These are phyloP conservation scores for Dicyrtoma fusca DNA, from an alignment of 2,888 invertebrate species.

Conservation along the genomic window DNA sequence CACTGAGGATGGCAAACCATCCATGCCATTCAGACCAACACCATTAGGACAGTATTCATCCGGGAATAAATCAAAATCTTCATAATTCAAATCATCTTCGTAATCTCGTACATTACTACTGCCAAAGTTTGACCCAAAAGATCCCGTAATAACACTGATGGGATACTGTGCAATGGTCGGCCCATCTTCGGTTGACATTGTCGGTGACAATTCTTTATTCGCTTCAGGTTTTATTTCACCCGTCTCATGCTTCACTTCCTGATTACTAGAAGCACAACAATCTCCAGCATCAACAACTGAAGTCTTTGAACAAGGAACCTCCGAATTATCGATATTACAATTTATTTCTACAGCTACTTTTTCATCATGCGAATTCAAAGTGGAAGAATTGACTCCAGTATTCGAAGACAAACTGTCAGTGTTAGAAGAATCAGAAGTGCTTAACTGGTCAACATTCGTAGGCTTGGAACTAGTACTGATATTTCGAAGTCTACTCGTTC, in stretches of 20 bases:
- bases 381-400: no score
- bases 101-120: constrained; percentile 20
- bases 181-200: constrained; percentile 39
- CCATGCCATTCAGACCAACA: constrained; percentile 21
- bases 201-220: not conserved
- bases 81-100: constrained; percentile 34
- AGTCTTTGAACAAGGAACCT: no score
- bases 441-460: not conserved
- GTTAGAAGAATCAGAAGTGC: not conserved
- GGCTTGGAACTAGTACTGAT: not conserved
- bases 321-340: no score
- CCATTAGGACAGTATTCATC: constrained; percentile 56
- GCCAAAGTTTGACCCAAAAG: constrained; percentile 14
- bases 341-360: no score
- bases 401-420: no score
- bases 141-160: constrained; percentile 21
- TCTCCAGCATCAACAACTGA: no score
- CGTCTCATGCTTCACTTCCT: not conserved
- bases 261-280: not conserved
- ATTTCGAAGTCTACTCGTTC: no score
- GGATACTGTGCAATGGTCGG: constrained; percentile 43
- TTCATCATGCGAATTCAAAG: no score
- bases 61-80: constrained; percentile 47
- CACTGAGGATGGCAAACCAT: constrained; percentile 12
- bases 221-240: not conserved